phyloP scores from a whole-genome alignment of 2,888 invertebrate species.

The Periphyllus acericola region DNA sequence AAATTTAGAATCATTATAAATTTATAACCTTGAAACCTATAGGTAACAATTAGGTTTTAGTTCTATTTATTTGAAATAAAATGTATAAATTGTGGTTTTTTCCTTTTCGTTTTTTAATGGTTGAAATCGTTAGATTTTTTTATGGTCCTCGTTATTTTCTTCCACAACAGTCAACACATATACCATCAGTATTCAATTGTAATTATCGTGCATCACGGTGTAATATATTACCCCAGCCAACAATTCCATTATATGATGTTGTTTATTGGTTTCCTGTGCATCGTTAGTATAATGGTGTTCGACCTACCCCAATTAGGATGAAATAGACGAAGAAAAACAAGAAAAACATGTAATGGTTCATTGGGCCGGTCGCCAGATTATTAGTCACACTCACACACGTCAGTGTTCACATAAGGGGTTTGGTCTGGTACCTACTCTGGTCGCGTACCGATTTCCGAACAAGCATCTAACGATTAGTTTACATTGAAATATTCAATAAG shows the following conservation, averaged over 20 bases:
- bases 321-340: not conserved
- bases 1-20: too few relatives aligned
- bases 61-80: not conserved
- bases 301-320: slow-evolving; percentile 27
- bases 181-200: not conserved
- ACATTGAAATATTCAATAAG: not conserved
- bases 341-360: slow-evolving; percentile 25
- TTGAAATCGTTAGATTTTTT: not conserved
- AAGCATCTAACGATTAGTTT: not conserved
- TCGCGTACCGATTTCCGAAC: not conserved
- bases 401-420: not conserved
- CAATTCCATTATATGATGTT: slow-evolving; percentile 21
- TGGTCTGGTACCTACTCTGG: too few relatives aligned
- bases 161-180: not conserved
- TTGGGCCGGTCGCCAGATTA: not conserved
- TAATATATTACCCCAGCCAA: not conserved
- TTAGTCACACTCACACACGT: not conserved
- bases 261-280: slow-evolving; percentile 15
- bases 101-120: not conserved
- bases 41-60: not conserved
- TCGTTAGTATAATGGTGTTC: slow-evolving; percentile 8
- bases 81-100: not conserved
- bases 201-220: not conserved
- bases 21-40: too few relatives aligned
- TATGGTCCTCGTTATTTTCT: not conserved